Base-by-base conservation (phyloP, 2,797 vertebrate species). In the Molossus alvarezi region DNA sequence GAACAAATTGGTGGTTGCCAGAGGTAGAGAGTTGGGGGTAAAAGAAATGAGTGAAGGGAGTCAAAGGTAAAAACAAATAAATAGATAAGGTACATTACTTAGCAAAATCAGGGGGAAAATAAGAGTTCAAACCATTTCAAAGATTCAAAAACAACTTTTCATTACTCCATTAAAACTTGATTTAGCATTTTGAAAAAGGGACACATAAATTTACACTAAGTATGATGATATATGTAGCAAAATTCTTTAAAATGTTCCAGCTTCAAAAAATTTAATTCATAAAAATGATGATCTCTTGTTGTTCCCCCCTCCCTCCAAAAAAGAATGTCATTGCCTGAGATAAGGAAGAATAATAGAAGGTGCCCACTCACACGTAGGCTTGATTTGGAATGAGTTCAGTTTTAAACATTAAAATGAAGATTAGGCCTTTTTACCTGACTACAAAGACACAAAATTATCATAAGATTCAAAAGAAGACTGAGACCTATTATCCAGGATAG, bases 131-230 rank as follows among this genome's bases (percentile, higher is more conserved):
- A 90, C 53, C 71, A 83, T 79, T 96, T 96, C 95, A 97, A 97
- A 95, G 53, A 95, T 96, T 96, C 82, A 96, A 82, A 97, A 98
- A 94, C 92, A 96, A 48, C 3, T 9, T 98, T 97, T 97, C 84
- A 95, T 91, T 79, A 95, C 89, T 76, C 97, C 89, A 73, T 27
- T 87, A 71, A 71, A 94, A 97, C n/a, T 95, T 97, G 55, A 97
- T 82, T 75, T 88, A 83, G 45, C 87, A 55, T 95, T 92, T 87
- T 92, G 86, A 3, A 9, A 87, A 60, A 90, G 82, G 51, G 75
- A 48, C 0, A 8, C 37, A 45, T 45, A 79, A 57, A 94, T 97
- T 91, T 94, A 91, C 11, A 82, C 6, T 58, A 94, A 90, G 65
- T 96, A 84, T 0, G 51, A 84, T 64, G 57, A 88, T 77, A 88